phyloP scores from a whole-genome alignment of 2,113 vertebrate genomes.

The Callaeas wilsoni region DNA sequence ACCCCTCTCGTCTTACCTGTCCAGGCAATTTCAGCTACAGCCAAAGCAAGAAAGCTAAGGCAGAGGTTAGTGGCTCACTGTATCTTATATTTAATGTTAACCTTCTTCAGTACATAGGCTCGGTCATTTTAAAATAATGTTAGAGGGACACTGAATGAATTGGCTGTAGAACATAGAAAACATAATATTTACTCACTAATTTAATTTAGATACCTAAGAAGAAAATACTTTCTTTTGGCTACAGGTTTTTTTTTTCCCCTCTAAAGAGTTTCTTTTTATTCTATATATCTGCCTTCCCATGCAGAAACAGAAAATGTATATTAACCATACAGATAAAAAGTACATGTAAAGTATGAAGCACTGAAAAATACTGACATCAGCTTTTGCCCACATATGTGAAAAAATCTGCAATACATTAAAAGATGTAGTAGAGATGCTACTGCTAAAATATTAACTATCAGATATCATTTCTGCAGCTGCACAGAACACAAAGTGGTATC shows the following conservation, averaged over 20 bases:
- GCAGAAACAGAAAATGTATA: neutral
- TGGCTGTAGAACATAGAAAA: neutral
- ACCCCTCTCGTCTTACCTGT: neutral
- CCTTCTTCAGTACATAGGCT: neutral
- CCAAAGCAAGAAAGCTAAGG: neutral
- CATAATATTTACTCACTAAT: neutral
- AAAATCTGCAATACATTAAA: neutral
- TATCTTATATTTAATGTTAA: neutral
- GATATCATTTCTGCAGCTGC: neutral
- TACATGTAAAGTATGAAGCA: accelerated
- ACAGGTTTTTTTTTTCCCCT: neutral
- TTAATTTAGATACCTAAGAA: neutral
- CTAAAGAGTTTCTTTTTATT: neutral
- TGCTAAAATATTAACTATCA: neutral
- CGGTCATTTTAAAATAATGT: neutral
- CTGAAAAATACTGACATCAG: neutral
- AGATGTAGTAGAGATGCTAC: neutral
- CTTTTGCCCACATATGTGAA: neutral
- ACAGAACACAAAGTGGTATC: neutral
- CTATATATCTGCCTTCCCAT: neutral
- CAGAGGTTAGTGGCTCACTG: neutral
- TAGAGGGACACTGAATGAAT: neutral
- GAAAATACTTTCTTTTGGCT: neutral
- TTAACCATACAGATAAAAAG: neutral
- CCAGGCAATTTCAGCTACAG: neutral